These are phyloP conservation scores for Agapetus fuscipes DNA, from an alignment of 2,888 invertebrate genomes.

Conservation along the genomic window DNA sequence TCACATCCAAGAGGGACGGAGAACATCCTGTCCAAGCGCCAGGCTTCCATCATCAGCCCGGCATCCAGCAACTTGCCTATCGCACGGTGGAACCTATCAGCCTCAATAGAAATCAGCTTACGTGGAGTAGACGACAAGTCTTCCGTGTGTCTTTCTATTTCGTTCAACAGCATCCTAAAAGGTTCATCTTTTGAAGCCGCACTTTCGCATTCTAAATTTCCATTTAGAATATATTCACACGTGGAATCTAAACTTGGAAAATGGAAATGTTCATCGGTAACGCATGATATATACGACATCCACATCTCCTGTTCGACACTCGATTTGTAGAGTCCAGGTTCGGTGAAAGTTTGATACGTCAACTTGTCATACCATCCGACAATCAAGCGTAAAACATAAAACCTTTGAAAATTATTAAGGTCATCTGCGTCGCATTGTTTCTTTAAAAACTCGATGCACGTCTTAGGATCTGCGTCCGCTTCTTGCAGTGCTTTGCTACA, in stretches of 20 bases:
- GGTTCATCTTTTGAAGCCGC: neutral
- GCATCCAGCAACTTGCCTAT: slow-evolving; percentile 46
- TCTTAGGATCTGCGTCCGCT: slow-evolving; percentile 49
- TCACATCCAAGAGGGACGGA: slow-evolving; percentile 36
- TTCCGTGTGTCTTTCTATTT: slow-evolving; percentile 40
- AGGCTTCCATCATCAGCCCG: slow-evolving; percentile 49
- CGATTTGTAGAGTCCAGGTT: slow-evolving; percentile 33
- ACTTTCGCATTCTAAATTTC: slow-evolving; percentile 27
- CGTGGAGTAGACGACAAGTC: slow-evolving; percentile 28
- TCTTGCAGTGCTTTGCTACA: slow-evolving; percentile 54
- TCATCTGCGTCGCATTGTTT: slow-evolving; percentile 42
- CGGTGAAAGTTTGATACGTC: slow-evolving; percentile 24
- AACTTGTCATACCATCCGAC: slow-evolving; percentile 42
- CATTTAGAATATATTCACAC: slow-evolving; percentile 14
- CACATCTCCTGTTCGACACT: slow-evolving; percentile 42
- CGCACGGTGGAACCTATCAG: slow-evolving; percentile 37
- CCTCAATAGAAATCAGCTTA: slow-evolving; percentile 33
- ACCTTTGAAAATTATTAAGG: slow-evolving; percentile 35
- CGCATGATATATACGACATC: slow-evolving; percentile 35
- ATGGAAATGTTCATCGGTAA: slow-evolving; percentile 24
- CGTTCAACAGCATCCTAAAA: slow-evolving; percentile 33
- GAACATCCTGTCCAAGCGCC: slow-evolving; percentile 48
- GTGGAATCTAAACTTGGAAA: slow-evolving; percentile 9
- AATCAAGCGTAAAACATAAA: slow-evolving; percentile 41
- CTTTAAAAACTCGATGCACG: slow-evolving; percentile 54